Evolutionary conservation across 2,113 vertebrate genomes (phyloP).

Genomic region (Himantopus leucocephalus): DNA sequence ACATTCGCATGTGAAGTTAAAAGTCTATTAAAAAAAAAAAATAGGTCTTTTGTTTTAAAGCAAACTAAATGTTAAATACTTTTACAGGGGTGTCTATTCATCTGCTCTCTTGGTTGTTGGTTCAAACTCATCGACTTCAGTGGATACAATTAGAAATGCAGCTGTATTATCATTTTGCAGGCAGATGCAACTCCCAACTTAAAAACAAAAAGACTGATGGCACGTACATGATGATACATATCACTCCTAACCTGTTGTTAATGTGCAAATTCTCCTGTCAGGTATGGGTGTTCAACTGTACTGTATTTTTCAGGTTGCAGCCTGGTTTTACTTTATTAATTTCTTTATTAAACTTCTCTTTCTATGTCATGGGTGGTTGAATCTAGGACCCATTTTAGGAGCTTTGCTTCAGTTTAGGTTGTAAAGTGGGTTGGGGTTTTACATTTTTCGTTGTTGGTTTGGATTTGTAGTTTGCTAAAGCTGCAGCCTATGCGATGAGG

Average conservation of each 20-base stretch:
- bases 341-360: not conserved
- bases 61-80: not conserved
- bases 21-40: not conserved
- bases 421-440: not conserved
- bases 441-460: not conserved
- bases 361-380: not conserved
- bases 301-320: not conserved
- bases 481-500: not conserved
- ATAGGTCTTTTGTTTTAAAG: not conserved
- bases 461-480: not conserved
- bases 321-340: not conserved
- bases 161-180: not conserved
- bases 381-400: not conserved
- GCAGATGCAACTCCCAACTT: not conserved
- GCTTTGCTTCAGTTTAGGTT: not conserved
- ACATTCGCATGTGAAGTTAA: not conserved
- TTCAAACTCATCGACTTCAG: not conserved
- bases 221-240: not conserved
- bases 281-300: not conserved
- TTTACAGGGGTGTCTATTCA: not conserved
- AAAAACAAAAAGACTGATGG: not conserved
- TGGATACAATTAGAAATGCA: not conserved
- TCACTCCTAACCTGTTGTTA: not conserved
- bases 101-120: not conserved
- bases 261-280: not conserved